Evolutionary conservation across 2,888 invertebrate genomes (phyloP).

Genomic region (Epinotia bilunana): DNA sequence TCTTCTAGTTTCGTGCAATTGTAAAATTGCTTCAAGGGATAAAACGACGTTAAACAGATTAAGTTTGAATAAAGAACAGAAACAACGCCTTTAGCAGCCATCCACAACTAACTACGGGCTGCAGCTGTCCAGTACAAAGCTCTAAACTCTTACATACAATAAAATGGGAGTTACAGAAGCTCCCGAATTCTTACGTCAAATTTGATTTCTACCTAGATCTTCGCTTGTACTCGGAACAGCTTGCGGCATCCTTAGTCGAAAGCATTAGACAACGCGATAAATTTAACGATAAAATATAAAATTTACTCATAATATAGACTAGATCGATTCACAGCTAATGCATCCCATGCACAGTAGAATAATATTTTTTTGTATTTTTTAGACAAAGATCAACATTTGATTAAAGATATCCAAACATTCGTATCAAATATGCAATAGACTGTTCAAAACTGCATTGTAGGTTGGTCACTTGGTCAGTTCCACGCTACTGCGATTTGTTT

Average conservation of each 20-base stretch:
- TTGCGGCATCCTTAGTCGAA: constrained; percentile 23
- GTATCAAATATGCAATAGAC: constrained; percentile 44
- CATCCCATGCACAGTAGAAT: constrained; percentile 52
- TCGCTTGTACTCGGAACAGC: constrained; percentile 20
- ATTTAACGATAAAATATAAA: constrained; percentile 45
- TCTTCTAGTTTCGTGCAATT: constrained; percentile 24
- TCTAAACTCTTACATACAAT: constrained; percentile 34
- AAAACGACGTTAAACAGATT: constrained; percentile 30
- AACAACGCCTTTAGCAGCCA: constrained; percentile 33
- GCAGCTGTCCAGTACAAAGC: constrained; percentile 29
- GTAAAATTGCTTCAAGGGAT: constrained; percentile 38
- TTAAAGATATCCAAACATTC: constrained; percentile 45
- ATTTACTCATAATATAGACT: constrained; percentile 51
- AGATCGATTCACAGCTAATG: constrained; percentile 53
- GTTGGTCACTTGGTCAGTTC: constrained; percentile 21
- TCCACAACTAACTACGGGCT: constrained; percentile 21
- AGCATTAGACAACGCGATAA: constrained; percentile 44
- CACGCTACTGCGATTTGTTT: constrained; percentile 1
- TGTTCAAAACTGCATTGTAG: constrained; percentile 33
- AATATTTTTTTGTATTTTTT: constrained; percentile 41
- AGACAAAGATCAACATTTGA: constrained; percentile 48
- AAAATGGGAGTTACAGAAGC: constrained; percentile 10
- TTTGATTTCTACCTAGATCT: constrained; percentile 34
- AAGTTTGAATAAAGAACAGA: constrained; percentile 18
- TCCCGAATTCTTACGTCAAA: constrained; percentile 23